These are phyloP conservation scores for Myotis myotis DNA, from an alignment of 2,797 vertebrate species.

Conservation along the genomic window DNA sequence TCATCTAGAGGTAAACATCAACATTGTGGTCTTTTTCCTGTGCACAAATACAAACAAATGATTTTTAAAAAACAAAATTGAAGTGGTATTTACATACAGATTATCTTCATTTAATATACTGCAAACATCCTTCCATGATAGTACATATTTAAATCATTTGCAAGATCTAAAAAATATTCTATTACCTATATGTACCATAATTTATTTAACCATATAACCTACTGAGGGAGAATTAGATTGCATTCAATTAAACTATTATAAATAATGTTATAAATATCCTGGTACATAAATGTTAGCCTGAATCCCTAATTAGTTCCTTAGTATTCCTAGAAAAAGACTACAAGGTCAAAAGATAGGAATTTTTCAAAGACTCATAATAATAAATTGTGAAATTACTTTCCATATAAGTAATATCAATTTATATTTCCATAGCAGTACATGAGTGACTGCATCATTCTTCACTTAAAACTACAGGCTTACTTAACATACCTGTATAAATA, in stretches of 20 bases:
- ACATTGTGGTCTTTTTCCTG: conserved; percentile 17
- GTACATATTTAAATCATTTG: not conserved
- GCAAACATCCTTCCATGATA: conserved; percentile 25
- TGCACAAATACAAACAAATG: not conserved
- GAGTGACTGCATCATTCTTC: conserved; percentile 10
- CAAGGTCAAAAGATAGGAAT: not conserved
- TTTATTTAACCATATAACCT: conserved; percentile 42
- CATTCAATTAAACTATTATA: conserved; percentile 33
- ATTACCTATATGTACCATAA: conserved; percentile 1
- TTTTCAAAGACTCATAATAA: conserved; percentile 43
- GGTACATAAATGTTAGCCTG: conserved; percentile 4
- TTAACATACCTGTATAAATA: conserved; percentile 91
- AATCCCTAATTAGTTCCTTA: conserved; percentile 49
- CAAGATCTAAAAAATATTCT: conserved; percentile 24
- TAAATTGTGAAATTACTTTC: not conserved
- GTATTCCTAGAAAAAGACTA: conserved; percentile 42
- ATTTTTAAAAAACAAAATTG: not conserved
- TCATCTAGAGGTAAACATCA: conserved; percentile 3
- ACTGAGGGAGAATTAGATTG: conserved; percentile 12
- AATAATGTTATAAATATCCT: conserved; percentile 41
- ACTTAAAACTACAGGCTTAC: conserved; percentile 26
- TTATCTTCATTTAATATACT: not conserved
- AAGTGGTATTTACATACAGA: not conserved
- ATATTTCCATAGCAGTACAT: not conserved
- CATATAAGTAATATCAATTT: conserved; percentile 33